These are phyloP conservation scores for Zeugodacus cucurbitae DNA, from an alignment of 1,140 invertebrate species.

Conservation along the genomic window DNA sequence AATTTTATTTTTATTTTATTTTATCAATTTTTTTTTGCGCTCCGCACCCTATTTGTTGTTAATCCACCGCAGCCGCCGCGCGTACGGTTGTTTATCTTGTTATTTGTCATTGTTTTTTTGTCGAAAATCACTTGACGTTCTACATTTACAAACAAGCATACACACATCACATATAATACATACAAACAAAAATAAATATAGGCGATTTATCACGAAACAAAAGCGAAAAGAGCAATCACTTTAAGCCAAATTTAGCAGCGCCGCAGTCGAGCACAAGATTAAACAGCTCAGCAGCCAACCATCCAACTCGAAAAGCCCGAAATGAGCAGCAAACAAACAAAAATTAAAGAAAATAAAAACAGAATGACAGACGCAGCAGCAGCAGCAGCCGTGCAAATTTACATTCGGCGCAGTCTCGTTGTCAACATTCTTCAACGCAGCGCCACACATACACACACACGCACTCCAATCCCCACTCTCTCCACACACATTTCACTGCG, in stretches of 20 bases:
- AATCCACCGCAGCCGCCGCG: not conserved
- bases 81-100: not conserved
- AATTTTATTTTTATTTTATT: no score
- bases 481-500: not conserved
- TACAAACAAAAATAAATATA: not conserved
- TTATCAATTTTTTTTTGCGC: no score
- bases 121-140: slow-evolving; percentile 16
- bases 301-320: no score
- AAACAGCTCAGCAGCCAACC: not conserved
- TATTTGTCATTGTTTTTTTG: not conserved
- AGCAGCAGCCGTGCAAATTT: slow-evolving; percentile 15
- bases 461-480: not conserved
- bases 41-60: not conserved
- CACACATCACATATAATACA: no score
- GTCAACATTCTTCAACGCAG: not conserved
- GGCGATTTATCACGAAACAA: not conserved
- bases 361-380: not conserved
- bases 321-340: slow-evolving; percentile 10
- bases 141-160: not conserved
- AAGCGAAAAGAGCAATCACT: not conserved
- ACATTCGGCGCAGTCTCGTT: not conserved
- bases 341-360: slow-evolving; percentile 6
- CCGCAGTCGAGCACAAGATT: not conserved
- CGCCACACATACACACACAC: not conserved
- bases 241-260: slow-evolving; percentile 21